phyloP scores from a whole-genome alignment of 1,140 invertebrate genomes.

The Drosophila insularis region DNA sequence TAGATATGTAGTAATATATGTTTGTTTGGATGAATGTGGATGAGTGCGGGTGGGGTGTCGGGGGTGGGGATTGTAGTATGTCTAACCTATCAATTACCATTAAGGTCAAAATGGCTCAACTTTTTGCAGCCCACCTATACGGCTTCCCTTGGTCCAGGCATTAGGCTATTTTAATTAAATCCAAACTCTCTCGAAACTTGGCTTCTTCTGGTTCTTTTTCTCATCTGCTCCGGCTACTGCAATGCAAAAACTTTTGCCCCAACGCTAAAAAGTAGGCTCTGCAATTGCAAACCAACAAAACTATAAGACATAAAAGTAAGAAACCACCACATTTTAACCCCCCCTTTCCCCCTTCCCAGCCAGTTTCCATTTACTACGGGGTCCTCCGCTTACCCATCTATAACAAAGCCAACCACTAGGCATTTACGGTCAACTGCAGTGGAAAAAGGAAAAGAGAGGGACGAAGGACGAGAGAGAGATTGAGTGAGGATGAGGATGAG shows the following conservation, averaged over 20 bases:
- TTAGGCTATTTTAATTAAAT: conserved; percentile 67
- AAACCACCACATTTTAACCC: conserved; percentile 27
- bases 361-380: neutral
- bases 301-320: conserved; percentile 49
- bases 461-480: neutral
- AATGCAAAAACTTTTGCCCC: conserved; percentile 41
- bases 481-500: neutral
- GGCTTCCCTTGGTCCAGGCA: conserved; percentile 9
- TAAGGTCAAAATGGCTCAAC: conserved; percentile 5
- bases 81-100: conserved; percentile 14
- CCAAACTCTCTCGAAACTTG: conserved; percentile 21
- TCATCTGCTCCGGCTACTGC: conserved; percentile 11
- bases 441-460: conserved; percentile 5
- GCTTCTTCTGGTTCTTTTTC: neutral
- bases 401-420: conserved; percentile 70
- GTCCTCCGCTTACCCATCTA: conserved; percentile 13
- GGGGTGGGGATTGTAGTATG: too few relatives aligned
- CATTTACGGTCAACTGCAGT: conserved; percentile 22
- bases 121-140: conserved; percentile 21
- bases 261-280: conserved; percentile 62
- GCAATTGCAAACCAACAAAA: conserved; percentile 49
- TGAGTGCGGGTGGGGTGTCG: too few relatives aligned
- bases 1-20: neutral
- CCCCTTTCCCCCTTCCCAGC: neutral
- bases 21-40: too few relatives aligned